Conservation (phyloP, 2,113 vertebrate genomes). For the Ailurus styani region DNA sequence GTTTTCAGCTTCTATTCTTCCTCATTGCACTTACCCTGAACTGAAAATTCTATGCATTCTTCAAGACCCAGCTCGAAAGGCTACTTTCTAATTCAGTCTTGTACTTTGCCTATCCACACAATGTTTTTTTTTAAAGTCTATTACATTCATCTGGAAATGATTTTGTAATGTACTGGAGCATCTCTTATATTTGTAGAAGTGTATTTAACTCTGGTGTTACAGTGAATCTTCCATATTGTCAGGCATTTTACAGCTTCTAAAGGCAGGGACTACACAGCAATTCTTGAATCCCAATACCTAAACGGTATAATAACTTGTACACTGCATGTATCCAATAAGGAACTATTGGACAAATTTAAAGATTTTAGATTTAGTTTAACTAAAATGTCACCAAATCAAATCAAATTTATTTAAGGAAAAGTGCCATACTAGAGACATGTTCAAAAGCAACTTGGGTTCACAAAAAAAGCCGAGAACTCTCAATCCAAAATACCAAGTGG, state of each 20-base stretch:
- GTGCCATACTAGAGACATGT: not conserved
- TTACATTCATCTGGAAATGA: constrained; percentile 19
- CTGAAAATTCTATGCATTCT: constrained; percentile 6
- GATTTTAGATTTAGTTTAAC: constrained; percentile 8
- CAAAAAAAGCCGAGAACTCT: not conserved
- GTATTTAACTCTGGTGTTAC: constrained; percentile 11
- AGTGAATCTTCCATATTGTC: not conserved
- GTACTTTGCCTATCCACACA: not conserved
- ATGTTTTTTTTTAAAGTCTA: not conserved
- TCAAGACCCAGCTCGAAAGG: not conserved
- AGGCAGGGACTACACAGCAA: not conserved
- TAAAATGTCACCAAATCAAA: constrained; percentile 45
- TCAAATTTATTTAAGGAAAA: constrained; percentile 19
- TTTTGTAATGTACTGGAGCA: not conserved
- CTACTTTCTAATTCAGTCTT: constrained; percentile 19
- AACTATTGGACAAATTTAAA: not conserved
- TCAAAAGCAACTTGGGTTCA: not conserved
- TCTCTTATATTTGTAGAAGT: constrained; percentile 28
- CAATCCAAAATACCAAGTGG: not conserved
- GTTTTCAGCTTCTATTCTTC: constrained; percentile 26
- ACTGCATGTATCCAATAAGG: not conserved
- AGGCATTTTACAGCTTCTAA: constrained; percentile 22
- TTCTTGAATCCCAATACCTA: constrained; percentile 3
- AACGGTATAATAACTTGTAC: not conserved
- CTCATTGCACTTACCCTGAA: constrained; percentile 12